Evolutionary conservation across 2,797 vertebrate genomes (phyloP).

Genomic region (Otolemur crassicaudatus): DNA sequence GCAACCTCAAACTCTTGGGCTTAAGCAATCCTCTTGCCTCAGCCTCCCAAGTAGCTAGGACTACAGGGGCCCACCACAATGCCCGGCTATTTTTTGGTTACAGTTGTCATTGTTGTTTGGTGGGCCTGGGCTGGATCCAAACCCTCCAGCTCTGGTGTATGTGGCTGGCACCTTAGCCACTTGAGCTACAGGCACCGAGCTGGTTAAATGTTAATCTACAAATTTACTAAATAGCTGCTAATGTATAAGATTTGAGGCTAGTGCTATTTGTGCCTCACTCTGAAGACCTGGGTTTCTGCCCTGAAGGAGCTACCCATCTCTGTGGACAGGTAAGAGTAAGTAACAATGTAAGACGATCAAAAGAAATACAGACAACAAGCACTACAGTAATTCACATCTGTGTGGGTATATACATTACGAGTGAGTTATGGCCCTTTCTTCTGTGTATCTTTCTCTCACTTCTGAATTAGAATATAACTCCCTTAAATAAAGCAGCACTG

Average conservation of each 20-base stretch:
- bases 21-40: no score
- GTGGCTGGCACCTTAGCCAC: no score
- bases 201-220: neutral
- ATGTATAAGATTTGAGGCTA: neutral
- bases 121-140: no score
- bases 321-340: neutral
- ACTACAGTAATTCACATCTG: neutral
- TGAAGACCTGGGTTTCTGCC: conserved; percentile 13
- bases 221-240: neutral
- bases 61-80: no score
- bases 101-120: no score
- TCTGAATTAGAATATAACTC: neutral
- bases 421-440: neutral
- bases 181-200: no score
- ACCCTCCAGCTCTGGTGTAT: no score
- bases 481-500: neutral
- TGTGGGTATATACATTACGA: neutral
- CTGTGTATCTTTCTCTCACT: neutral
- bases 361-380: neutral
- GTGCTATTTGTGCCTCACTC: neutral
- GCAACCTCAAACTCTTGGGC: no score
- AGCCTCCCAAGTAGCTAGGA: no score
- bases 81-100: no score
- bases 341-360: neutral
- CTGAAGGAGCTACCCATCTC: neutral